Conservation (phyloP, 2,113 vertebrate genomes). For the Pterocles gutturalis region DNA sequence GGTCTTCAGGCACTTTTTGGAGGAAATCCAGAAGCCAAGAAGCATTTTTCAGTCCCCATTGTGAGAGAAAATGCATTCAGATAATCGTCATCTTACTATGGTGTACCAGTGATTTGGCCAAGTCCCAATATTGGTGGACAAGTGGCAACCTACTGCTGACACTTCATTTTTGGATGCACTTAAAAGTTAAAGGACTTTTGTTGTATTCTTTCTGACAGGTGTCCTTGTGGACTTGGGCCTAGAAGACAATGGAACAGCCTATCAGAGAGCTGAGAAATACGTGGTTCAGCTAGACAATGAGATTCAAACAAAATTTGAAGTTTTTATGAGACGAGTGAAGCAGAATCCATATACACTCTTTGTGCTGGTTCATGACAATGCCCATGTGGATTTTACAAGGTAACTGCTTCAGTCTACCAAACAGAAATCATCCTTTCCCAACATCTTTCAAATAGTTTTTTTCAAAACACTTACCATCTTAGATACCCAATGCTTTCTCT, state of each 20-base stretch:
- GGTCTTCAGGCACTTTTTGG: background rate
- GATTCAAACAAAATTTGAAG: constrained; percentile 92
- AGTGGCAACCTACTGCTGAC: background rate
- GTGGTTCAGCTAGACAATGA: constrained; percentile 92
- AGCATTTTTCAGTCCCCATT: background rate
- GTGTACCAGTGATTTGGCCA: background rate
- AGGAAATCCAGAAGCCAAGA: background rate
- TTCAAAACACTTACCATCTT: background rate
- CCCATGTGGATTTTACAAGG: constrained; percentile 96
- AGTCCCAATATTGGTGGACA: background rate
- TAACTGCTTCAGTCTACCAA: constrained; percentile 65
- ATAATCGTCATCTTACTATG: background rate
- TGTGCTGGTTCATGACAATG: constrained; percentile 96
- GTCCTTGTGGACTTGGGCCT: constrained; percentile 95
- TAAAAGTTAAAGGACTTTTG: background rate
- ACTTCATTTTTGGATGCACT: background rate
- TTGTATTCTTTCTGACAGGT: constrained; percentile 76
- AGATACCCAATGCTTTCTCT: background rate
- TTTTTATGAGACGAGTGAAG: constrained; percentile 94
- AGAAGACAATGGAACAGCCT: constrained; percentile 84
- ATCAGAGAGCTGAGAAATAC: constrained; percentile 92
- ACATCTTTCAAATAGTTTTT: background rate
- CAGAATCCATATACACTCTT: constrained; percentile 96
- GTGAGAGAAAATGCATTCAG: background rate
- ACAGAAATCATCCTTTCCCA: background rate